Evolutionary conservation across 1,140 invertebrate genomes (phyloP).

Genomic region (Helicoverpa armigera): DNA sequence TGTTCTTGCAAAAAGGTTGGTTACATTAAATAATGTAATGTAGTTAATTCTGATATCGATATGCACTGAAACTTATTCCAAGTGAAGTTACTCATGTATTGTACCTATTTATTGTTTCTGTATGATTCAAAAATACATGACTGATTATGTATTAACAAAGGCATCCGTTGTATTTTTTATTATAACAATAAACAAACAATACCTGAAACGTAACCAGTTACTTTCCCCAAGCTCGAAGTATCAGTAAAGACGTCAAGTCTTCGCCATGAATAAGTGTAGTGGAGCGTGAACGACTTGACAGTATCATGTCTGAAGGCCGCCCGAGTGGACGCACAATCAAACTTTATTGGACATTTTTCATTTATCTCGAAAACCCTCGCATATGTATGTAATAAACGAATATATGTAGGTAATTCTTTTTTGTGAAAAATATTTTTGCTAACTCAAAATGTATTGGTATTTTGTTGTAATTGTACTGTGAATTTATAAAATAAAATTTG

Average conservation of each 20-base stretch:
- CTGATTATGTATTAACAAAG: no score
- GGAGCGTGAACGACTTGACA: conserved; percentile 76
- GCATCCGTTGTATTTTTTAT: no score
- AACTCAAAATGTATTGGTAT: conserved; percentile 2
- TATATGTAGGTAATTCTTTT: not conserved
- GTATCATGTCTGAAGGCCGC: conserved; percentile 72
- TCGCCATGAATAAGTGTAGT: conserved; percentile 76
- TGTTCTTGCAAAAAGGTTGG: no score
- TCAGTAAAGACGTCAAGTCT: conserved; percentile 65
- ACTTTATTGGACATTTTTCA: conserved; percentile 82
- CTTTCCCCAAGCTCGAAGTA: conserved; percentile 49
- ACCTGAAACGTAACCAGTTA: conserved; percentile 46
- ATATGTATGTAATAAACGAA: not conserved
- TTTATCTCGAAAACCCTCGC: conserved; percentile 55
- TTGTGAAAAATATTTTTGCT: not conserved
- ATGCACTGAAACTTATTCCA: no score
- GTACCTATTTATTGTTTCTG: no score
- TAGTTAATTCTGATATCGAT: no score
- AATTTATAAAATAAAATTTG: no score
- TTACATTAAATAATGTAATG: no score
- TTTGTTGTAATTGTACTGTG: not conserved
- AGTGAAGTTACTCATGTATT: no score
- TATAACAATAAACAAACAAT: not conserved
- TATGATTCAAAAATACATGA: no score
- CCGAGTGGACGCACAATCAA: conserved; percentile 76